Percentiles rank a stretch among this genome's conserved stretches.
phyloP scores from a whole-genome alignment of 2,797 vertebrate genomes.

The Petrocephalus sullivani region DNA sequence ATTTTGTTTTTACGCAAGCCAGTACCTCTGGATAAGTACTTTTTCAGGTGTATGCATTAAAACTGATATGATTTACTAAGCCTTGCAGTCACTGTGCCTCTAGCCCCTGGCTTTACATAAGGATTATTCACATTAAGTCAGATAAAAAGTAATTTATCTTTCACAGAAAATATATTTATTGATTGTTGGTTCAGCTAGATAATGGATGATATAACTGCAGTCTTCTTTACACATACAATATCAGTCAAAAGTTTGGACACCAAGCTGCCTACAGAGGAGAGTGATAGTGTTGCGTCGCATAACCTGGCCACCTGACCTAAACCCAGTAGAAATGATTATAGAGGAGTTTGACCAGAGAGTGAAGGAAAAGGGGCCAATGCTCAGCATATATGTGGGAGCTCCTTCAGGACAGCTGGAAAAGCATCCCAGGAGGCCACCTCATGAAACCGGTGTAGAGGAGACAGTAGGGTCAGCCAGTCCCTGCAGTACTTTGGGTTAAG shows the following conservation, averaged over 20 bases:
- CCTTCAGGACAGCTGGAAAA: not conserved
- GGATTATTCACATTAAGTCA: not conserved
- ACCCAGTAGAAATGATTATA: not conserved
- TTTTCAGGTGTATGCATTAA: not conserved
- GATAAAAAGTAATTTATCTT: not conserved
- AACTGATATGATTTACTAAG: not conserved
- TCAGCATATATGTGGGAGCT: not conserved
- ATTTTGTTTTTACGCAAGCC: not conserved
- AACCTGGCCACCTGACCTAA: not conserved
- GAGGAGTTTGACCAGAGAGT: not conserved
- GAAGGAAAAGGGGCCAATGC: not conserved
- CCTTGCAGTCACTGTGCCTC: not conserved
- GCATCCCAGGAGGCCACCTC: not conserved
- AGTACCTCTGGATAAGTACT: not conserved
- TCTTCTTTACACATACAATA: not conserved
- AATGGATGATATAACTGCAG: not conserved
- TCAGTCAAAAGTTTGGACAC: not conserved
- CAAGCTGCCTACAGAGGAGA: not conserved
- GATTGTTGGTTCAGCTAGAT: not conserved
- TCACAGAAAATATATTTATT: not conserved
- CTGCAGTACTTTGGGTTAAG: not conserved
- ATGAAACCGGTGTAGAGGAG: not conserved
- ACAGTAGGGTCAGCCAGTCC: not conserved
- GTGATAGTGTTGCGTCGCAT: not conserved
- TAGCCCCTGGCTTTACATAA: not conserved